Evolutionary conservation across 2,113 vertebrate genomes (phyloP), one percentile per base, ranked within the genome.

Genomic region (Stigmatopora argus): DNA sequence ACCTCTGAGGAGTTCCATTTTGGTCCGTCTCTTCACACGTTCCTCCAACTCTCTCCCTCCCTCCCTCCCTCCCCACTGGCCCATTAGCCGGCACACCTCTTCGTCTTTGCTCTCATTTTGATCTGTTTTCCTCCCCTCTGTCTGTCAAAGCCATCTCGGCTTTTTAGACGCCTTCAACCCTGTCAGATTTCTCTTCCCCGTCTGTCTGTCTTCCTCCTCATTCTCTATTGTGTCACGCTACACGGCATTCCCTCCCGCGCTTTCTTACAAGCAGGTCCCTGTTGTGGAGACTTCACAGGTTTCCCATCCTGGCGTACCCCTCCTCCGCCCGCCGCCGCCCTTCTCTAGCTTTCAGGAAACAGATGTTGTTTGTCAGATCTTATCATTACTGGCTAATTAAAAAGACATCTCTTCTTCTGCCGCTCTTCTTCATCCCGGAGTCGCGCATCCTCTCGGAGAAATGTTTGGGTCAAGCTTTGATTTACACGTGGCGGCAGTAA

Each of bases 291-390:
- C 86, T 89, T 89, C 87, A 84, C 81, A 84, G 82, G 78, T 86
- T 86, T 84, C 76, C 72, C 35, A 74, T 71, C 70, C 67, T 34
- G 49, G 55, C 61, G 73, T 67, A 68, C 71, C 79, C 71, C 65
- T 65, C 60, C 58, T 21, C 78, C 21, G 52, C 73, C 48, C 44
- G 47, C 44, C 21, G 47, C 58, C 51, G 9, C 64, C 49, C 19
- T 52, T 71, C 53, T 45, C 74, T 67, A 75, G 60, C 72, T 75
- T 82, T 87, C 80, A 88, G 83, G 85, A 89, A 90, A 89, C 90
- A 91, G 90, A 90, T 91, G 89, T 91, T 92, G 90, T 92, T 91
- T 92, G 90, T 92, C 91, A 91, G 89, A 91, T 92, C 89, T 88
- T 89, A 92, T 91, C 90, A 91, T 91, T 92, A 91, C 89, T 92